Conservation (phyloP, 2,113 vertebrate genomes). For the Sigmodon hispidus region DNA sequence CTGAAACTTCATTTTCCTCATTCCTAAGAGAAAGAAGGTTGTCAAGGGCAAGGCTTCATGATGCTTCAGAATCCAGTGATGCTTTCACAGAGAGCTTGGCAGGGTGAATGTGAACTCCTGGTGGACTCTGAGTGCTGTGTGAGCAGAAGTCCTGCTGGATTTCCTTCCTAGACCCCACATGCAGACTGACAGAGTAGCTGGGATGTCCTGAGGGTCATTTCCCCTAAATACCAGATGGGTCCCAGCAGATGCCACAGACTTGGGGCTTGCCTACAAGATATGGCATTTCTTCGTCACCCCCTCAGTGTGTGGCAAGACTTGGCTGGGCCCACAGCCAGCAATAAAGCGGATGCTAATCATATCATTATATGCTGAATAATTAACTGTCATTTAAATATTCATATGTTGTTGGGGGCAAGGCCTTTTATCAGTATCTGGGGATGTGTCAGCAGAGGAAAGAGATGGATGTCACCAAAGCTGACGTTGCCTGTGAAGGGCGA, state of each 20-base stretch:
- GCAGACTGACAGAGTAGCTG: not conserved
- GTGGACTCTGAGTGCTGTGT: not conserved
- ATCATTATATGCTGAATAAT: conserved; percentile 88
- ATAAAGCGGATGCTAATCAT: conserved; percentile 82
- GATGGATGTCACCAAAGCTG: conserved; percentile 80
- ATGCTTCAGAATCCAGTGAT: not conserved
- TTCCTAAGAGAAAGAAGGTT: not conserved
- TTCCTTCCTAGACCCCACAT: not conserved
- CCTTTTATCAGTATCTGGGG: conserved; percentile 87
- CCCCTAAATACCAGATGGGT: not conserved
- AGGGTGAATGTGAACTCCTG: not conserved
- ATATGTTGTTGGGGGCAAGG: conserved; percentile 90
- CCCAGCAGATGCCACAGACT: not conserved
- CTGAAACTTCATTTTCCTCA: not conserved
- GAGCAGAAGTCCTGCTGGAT: not conserved
- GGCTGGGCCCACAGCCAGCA: conserved; percentile 73
- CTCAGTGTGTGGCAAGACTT: conserved; percentile 63
- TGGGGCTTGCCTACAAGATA: not conserved
- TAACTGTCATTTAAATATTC: conserved; percentile 92
- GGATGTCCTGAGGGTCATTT: not conserved
- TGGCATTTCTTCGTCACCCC: conserved; percentile 33
- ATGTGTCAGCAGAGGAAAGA: conserved; percentile 73
- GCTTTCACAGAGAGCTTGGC: not conserved
- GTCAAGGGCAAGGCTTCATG: not conserved
- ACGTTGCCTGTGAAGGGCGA: conserved; percentile 82